Conservation (phyloP, 2,888 invertebrate genomes). For the Leptinotarsa juncta region DNA sequence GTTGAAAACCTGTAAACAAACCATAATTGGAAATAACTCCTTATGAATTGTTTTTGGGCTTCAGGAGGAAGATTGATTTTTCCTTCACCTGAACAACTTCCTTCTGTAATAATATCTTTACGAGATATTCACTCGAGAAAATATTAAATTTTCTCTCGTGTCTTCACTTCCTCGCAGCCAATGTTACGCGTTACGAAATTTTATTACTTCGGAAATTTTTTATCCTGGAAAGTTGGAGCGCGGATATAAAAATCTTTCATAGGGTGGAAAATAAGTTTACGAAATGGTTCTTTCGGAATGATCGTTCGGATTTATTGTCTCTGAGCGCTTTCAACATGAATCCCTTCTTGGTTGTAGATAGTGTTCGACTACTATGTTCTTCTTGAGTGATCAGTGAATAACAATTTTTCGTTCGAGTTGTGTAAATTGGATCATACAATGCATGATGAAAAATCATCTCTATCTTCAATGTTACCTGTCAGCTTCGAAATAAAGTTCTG, state of each 20-base stretch:
- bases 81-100: slow-evolving; percentile 25
- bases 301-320: background rate
- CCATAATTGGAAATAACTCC: slow-evolving; percentile 13
- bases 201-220: slow-evolving; percentile 38
- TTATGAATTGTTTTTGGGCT: slow-evolving; percentile 2
- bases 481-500: no score
- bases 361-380: background rate
- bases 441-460: no score
- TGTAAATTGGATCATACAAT: no score
- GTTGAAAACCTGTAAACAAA: slow-evolving; percentile 2
- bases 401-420: no score
- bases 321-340: background rate
- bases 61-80: slow-evolving; percentile 21
- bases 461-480: no score
- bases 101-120: slow-evolving; percentile 15
- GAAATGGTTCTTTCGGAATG: background rate
- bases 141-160: slow-evolving; percentile 39
- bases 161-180: slow-evolving; percentile 26
- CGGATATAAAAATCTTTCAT: slow-evolving; percentile 21
- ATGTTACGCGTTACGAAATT: slow-evolving; percentile 26
- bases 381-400: background rate
- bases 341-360: background rate
- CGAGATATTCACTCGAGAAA: slow-evolving; percentile 31
- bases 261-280: slow-evolving; percentile 12
- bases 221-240: slow-evolving; percentile 2